Evolutionary conservation across 2,888 invertebrate genomes (phyloP).

Genomic region (Baronia brevicornis): DNA sequence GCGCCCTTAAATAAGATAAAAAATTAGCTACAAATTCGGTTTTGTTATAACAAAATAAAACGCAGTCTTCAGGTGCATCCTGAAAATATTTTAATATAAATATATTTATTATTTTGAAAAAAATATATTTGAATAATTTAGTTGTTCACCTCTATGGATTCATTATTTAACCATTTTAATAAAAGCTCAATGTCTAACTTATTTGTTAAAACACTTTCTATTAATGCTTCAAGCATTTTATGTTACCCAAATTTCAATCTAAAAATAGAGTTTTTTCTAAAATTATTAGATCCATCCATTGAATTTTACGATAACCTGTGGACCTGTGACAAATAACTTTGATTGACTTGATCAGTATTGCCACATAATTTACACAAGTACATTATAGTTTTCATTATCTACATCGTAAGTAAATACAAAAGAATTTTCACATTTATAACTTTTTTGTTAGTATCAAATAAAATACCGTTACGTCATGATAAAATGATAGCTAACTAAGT

Average conservation of each 20-base stretch:
- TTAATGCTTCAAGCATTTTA: conserved; percentile 65
- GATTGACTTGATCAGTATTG: no score
- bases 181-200: conserved; percentile 51
- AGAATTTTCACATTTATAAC: no score
- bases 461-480: no score
- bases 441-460: no score
- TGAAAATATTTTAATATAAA: conserved; percentile 30
- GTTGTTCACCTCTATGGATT: conserved; percentile 50
- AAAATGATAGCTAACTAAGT: no score
- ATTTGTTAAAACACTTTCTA: conserved; percentile 60
- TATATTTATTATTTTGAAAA: conserved; percentile 6
- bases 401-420: no score
- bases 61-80: conserved; percentile 53
- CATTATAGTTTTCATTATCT: no score
- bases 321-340: conserved; percentile 4
- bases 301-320: conserved; percentile 6
- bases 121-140: conserved; percentile 34
- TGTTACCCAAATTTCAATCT: conserved; percentile 17
- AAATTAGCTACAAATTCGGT: conserved; percentile 76
- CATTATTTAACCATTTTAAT: conserved; percentile 62
- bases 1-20: conserved; percentile 69
- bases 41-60: conserved; percentile 49
- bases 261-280: conserved; percentile 23
- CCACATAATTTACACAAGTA: no score
- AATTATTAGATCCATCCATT: conserved; percentile 32